These are phyloP conservation scores for Corythaeola cristata DNA, from an alignment of 2,113 vertebrate genomes.

Conservation along the genomic window DNA sequence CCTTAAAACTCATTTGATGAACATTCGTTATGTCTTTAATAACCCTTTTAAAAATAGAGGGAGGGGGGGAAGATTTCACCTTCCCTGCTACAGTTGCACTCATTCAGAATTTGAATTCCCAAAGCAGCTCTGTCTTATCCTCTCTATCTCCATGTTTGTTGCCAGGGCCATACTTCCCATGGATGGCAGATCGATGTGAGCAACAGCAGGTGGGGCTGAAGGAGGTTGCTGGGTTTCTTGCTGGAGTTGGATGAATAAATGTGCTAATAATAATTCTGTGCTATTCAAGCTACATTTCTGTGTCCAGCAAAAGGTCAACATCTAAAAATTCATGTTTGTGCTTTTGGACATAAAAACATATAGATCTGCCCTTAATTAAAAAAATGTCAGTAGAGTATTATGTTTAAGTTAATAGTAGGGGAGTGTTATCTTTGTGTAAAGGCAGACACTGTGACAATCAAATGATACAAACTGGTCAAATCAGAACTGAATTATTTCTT, in stretches of 20 bases:
- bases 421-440: neutral
- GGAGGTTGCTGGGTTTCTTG: neutral
- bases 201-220: neutral
- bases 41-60: neutral
- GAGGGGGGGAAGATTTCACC: neutral
- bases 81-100: neutral
- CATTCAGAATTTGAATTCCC: neutral
- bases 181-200: neutral
- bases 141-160: neutral
- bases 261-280: neutral
- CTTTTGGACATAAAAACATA: neutral
- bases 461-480: neutral
- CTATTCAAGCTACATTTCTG: neutral
- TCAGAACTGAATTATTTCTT: neutral
- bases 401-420: neutral
- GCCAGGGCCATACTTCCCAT: neutral
- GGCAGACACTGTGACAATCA: neutral
- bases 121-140: neutral
- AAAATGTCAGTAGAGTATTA: neutral
- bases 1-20: neutral
- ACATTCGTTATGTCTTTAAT: neutral
- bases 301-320: neutral
- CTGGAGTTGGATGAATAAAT: neutral
- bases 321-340: neutral
- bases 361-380: neutral